Base-by-base conservation (phyloP, 2,797 vertebrate genomes). In the Danio aesculapii region DNA sequence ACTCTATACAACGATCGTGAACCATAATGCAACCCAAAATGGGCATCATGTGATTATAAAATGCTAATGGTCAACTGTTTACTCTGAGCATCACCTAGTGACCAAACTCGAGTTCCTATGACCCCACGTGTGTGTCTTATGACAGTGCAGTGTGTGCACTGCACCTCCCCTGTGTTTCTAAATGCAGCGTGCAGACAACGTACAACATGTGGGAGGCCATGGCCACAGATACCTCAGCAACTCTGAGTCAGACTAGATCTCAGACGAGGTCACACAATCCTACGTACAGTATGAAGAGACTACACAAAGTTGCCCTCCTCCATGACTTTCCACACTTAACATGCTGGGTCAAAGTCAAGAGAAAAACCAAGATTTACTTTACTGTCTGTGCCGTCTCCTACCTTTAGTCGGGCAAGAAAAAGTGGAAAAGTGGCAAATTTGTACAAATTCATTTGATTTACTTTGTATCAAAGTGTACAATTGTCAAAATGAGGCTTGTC, bases 81-180 rank as follows among this genome's bases (percentile, higher is more conserved):
- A 72, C 77, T 41, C 58, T 47, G 43, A 69, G 14, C 57, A 19
- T 6, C 17, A 57, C 63, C 59, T 78, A 69, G 59, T 72, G 61
- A 67, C 77, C 66, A 19, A 16, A 67, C 59, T 57, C 14, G 83
- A 79, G 67, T 53, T 59, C 77, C 61, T 74, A 82, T 79, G 86
- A 89, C 80, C 86, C 87, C 94, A 94, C 90, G 90, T 91, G 91
- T 86, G 80, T 64, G 83, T 88, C 92, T 89, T 87, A 93, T 92
- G 92, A 93, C 90, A 88, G 88, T 19, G 80, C 82, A 84, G 70
- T 82, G 81, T 84, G 78, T 76, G 17, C 52, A 47, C 17, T 63
- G 55, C 71, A 43, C 81, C 80, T 86, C 88, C 84, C 84, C 86
- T 53, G 53, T 57, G 81, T 83, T 85, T 79, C 83, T 83, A 84